Evolutionary conservation across 2,113 vertebrate genomes (phyloP), one percentile per base, ranked within the genome.

Genomic region (Chaenocephalus aceratus): DNA sequence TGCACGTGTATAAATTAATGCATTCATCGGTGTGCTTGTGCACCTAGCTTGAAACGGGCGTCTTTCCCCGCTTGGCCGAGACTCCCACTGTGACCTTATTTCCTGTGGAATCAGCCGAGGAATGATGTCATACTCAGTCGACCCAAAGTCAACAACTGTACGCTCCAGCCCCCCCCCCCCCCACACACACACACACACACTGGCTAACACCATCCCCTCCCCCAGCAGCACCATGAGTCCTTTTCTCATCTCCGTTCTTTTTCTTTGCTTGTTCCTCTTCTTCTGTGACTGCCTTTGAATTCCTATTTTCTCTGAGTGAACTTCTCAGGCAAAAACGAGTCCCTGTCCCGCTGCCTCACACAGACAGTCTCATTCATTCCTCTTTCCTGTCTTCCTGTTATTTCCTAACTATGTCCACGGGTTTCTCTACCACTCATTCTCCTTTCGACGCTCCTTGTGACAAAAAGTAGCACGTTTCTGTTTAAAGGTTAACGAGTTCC

Each of bases 31-130:
- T 64, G 61, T 58, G 75, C 11, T 49, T 46, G 75, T 75, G 71
- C 82, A 82, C 85, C 79, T 86, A 60, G 41, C 64, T 62, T 72
- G 36, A 80, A 87, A 60, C 52, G 34, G 75, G 69, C 77, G 48
- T 89, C 54, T 83, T 72, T 90, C 74, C 77, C 63, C 1, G 51
- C 83, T 92, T 93, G 93, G 93, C 92, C 51, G n/a, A 76, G 80
- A 82, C 86, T 92, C 93, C 82, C 44, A 63, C 84, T 88, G 91
- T 95, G 94, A 95, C 90, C 89, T 95, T 86, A 95, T 95, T 95
- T 96, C 94, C 94, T 95, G 90, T 93, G 72, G 80, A 88, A 85
- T 77, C 77, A 86, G 83, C 80, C 46, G 72, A 83, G 78, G 68
- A 85, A 87, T 95, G 92, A 95, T 92, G 93, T 95, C 92, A 95